Base-by-base conservation (phyloP, 2,888 invertebrate genomes). In the Mythimna vitellina region DNA sequence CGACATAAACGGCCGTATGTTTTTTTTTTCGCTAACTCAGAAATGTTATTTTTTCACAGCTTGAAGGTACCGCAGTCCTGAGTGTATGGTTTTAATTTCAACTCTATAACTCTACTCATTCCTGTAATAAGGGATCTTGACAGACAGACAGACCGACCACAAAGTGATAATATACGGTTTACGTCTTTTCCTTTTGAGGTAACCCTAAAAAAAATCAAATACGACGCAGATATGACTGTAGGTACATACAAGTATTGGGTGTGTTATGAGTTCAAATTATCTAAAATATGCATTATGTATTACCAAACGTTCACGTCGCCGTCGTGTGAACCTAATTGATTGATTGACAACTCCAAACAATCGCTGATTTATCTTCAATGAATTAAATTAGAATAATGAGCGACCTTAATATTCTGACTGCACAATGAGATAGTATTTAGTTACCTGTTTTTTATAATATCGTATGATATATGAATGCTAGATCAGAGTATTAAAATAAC, bases 211-310 rank as follows among this genome's bases (percentile, higher is more conserved):
- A 29, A 29, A 29, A 29, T 42, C 42, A 12, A 42, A 42, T 42
- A 42, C 42, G 14, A 42, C 42, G 14, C 42, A 42, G 42, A 14
- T 14, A 12, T 42, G 9, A 42, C 38, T 42, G 4, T 29, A 29
- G 3, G 9, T 35, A 35, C 9, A 9, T n/a, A 17, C 58, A 58
- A 5, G 7, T 56, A 17, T 61, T n/a, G 5, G n/a, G 1, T 56
- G 46, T 22, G 29, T 8, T 73, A 22, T 8, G 64, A 22, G 29
- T 57, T n/a, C n/a, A 42, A 65, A 65, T 58, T 10, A 58, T 25
- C n/a, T 58, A 9, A 46, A 12, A 51, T 32, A 64, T 66, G n/a
- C 42, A 74, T 66, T 65, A 58, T 66, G 25, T 74, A 73, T 58
- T 17, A 38, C 14, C 22, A 9, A 17, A 12, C n/a, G 29, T 29